These are phyloP conservation scores for Sycophila sp. DNA, from an alignment of 1,140 invertebrate genomes.

Conservation along the genomic window DNA sequence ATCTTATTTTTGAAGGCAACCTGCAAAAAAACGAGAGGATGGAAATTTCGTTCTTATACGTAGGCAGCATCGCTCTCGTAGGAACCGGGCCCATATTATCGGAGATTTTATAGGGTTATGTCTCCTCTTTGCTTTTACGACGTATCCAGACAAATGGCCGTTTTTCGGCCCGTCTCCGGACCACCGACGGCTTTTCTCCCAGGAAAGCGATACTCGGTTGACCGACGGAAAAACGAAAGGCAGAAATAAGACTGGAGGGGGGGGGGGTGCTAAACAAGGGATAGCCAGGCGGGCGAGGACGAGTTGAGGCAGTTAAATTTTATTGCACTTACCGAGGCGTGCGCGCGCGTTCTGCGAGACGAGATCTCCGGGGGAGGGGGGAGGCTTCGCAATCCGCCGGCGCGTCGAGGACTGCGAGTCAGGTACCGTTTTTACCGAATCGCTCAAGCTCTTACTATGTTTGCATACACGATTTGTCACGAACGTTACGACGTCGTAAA, in stretches of 20 bases:
- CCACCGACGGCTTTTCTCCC: slow-evolving; percentile 5
- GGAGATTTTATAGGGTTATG: neutral
- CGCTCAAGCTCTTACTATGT: slow-evolving; percentile 56
- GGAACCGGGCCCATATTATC: too few species aligned
- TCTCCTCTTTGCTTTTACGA: neutral
- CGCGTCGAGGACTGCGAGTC: slow-evolving; percentile 28
- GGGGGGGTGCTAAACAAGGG: neutral
- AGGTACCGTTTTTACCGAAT: slow-evolving; percentile 57
- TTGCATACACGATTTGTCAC: slow-evolving; percentile 63
- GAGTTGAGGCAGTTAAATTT: slow-evolving; percentile 56
- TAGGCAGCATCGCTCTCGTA: too few species aligned
- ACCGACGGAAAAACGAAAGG: slow-evolving; percentile 10
- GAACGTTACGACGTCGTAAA: slow-evolving; percentile 58
- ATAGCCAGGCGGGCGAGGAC: slow-evolving; percentile 24
- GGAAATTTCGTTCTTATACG: too few species aligned
- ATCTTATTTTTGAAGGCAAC: too few species aligned
- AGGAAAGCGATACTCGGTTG: slow-evolving; percentile 9
- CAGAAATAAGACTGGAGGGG: neutral
- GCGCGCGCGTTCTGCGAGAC: neutral
- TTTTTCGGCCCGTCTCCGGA: neutral
- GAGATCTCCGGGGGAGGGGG: slow-evolving; percentile 16
- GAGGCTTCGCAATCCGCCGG: slow-evolving; percentile 1
- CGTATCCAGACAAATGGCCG: neutral
- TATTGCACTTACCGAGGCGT: slow-evolving; percentile 54
- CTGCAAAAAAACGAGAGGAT: too few species aligned